A percentile compares a stretch with the other conserved stretches of the same genome.
phyloP scores from a whole-genome alignment of 1,140 invertebrate species.

The Trialeurodes vaporariorum region DNA sequence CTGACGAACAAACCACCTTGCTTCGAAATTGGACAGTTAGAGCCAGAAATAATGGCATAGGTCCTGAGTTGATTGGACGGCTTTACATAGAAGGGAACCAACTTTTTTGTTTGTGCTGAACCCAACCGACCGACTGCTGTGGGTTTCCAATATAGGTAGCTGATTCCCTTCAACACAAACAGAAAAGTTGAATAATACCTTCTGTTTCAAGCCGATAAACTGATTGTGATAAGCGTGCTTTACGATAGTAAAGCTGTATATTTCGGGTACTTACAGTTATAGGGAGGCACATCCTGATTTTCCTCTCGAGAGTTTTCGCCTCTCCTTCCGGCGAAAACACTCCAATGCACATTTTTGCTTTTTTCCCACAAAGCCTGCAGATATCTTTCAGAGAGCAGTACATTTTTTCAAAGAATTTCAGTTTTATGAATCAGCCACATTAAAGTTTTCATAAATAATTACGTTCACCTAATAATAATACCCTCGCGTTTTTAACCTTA shows the following conservation, averaged over 20 bases:
- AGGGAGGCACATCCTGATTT: background rate
- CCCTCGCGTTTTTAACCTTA: no score
- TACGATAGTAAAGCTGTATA: no score
- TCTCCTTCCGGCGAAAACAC: background rate
- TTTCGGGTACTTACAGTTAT: background rate
- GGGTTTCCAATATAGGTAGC: background rate
- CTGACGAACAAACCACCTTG: no score
- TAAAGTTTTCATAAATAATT: no score
- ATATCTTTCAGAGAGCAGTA: background rate
- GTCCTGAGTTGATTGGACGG: no score
- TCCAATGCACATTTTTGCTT: background rate
- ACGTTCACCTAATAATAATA: no score
- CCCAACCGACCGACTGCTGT: background rate
- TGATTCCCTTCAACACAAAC: background rate
- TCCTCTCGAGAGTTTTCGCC: background rate
- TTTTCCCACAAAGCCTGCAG: background rate
- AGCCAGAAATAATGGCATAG: no score
- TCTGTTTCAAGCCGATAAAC: background rate
- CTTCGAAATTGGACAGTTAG: no score
- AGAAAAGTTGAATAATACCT: background rate
- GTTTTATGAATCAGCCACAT: no score
- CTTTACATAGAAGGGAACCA: no score
- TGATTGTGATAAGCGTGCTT: background rate
- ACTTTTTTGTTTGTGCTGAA: background rate
- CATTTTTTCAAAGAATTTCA: no score